A percentile compares a stretch with the other conserved stretches of the same genome.
Conservation (phyloP, 2,113 vertebrate genomes). For the Pseudois nayaur region DNA sequence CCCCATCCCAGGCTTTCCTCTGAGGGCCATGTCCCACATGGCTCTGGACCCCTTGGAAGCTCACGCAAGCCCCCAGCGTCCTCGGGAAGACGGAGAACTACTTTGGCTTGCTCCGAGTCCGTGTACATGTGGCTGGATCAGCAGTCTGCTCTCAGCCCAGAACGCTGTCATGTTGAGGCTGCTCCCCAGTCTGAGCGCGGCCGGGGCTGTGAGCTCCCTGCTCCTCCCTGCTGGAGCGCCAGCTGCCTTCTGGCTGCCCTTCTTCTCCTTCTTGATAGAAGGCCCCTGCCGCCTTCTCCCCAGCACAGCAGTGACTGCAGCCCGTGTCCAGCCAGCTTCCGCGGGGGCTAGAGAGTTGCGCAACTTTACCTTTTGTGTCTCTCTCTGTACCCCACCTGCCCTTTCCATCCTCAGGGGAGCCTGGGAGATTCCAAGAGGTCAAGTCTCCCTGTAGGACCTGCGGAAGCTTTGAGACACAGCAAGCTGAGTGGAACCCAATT, state of each 20-base stretch:
- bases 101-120: background rate
- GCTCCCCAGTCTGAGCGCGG: background rate
- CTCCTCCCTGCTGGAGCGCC: too few relatives aligned
- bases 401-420: background rate
- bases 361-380: background rate
- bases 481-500: background rate
- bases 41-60: background rate
- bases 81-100: background rate
- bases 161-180: background rate
- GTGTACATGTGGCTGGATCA: accelerated
- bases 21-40: background rate
- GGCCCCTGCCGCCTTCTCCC: background rate
- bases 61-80: background rate
- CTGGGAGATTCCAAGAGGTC: background rate
- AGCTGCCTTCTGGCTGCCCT: background rate
- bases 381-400: background rate
- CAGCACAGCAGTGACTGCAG: too few relatives aligned
- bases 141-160: background rate
- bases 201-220: background rate
- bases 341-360: accelerated
- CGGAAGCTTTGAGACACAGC: background rate
- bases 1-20: background rate
- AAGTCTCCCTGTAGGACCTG: background rate
- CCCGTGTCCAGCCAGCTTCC: background rate
- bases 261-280: background rate